Evolutionary conservation across 2,888 invertebrate species (phyloP), one percentile per base, ranked within the genome.

Genomic region (Bursaphelenchus okinawaensis): DNA sequence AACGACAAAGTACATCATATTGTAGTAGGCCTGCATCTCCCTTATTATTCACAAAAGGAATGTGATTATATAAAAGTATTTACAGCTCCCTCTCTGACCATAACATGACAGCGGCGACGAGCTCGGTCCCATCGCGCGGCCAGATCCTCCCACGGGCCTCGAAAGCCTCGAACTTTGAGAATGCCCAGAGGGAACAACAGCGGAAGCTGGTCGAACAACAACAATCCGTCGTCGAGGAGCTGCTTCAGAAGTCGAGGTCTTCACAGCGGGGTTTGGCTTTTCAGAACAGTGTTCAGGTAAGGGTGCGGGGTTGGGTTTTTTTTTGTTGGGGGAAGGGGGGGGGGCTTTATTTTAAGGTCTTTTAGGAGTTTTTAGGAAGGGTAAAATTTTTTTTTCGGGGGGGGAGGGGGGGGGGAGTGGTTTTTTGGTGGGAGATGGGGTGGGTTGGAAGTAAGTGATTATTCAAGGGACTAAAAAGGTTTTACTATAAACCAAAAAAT

Each of bases 61-160:
- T 57, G 16, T 12, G 12, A 52, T 9, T 57, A 9, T 19, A 57
- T 16, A 16, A 12, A 40, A 40, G 9, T 51, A 51, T 6, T 60
- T 69, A 62, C 65, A 71, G 69, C 20, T 67, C 66, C n/a, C 52
- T 72, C 23, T 55, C 50, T 50, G 66, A 69, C 62, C 70, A 63
- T 62, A 67, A 67, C 88, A 90, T 71, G 91, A 91, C 82, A 90
- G 91, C 50, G 74, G 75, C 66, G 31, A 62, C 62, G 23, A n/a
- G n/a, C n/a, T 62, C 68, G 71, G 73, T 66, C 67, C 51, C 52
- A 12, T 28, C 60, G 24, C 52, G 51, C 52, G 60, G 51, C 51
- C 50, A 23, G 52, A 52, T 50, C 52, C 12, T 12, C 16, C 19
- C 54, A 4, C 24, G 24, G 16, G 27, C 54, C 19, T 54, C 54